Evolutionary conservation across 1,140 invertebrate genomes (phyloP), one percentile per base, ranked within the genome.

Genomic region (Cyrtorhinus lividipennis): DNA sequence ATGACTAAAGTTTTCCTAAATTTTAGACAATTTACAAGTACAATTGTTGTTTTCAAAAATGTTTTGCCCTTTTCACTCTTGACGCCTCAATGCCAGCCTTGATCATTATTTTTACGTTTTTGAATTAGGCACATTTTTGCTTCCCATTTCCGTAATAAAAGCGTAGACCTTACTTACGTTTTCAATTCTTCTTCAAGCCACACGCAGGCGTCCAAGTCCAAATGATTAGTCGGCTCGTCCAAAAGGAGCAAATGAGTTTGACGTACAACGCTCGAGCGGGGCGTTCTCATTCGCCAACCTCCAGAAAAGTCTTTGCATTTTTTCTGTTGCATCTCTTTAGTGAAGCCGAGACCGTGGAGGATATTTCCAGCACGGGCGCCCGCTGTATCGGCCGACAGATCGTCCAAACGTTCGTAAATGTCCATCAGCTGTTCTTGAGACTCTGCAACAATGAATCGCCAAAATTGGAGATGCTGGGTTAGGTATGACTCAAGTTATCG

Each of bases 261-360:
- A 91, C 87, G 67, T 90, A 92, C 15, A 92, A 72, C 12, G 89
- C 88, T 74, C 92, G 73, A n/a, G 97, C 97, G 24, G 99, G 76
- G n/a, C 69, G 99, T 98, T 69, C 97, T 80, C 97, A 99, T 99
- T 62, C 97, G 81, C 97, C 97, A 99, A 72, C 97, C 96, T 80
- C 84, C 83, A 61, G 92, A 95, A 72, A 97, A 98, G 72, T 97
- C 93, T 80, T 91, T 95, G 63, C 92, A 80, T 80, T 87, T 81
- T 70, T 87, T 86, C 38, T 82, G 74, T 74, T 99, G 94, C 97
- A 99, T 99, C 61, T 88, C 84, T 69, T 86, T 84, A 27, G 86
- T 88, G 72, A 99, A 99, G 30, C 97, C 97, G 12, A 99, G 81
- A 85, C 97, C 97, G 71, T 95, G 84, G 0, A 99, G 80, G 68